Conservation (phyloP, 1,140 invertebrate species). For the Calosoma granatense region DNA sequence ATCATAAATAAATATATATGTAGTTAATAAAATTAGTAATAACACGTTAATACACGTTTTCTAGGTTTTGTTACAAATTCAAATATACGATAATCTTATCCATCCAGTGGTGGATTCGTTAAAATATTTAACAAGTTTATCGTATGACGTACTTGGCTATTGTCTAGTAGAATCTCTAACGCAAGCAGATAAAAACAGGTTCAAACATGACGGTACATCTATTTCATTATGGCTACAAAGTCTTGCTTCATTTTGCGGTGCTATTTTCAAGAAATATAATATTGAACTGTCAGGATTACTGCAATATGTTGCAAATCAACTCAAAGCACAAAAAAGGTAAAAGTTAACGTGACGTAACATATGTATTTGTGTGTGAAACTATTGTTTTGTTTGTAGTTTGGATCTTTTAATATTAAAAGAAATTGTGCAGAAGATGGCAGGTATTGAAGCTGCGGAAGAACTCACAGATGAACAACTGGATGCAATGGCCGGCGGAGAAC, state of each 20-base stretch:
- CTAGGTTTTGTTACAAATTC: constrained; percentile 84
- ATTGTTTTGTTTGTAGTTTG: constrained; percentile 50
- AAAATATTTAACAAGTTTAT: constrained; percentile 91
- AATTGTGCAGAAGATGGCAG: constrained; percentile 98
- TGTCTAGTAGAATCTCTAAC: constrained; percentile 90
- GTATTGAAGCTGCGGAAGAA: constrained; percentile 93
- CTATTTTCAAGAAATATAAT: constrained; percentile 94
- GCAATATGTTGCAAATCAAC: constrained; percentile 94
- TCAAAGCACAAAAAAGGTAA: constrained; percentile 91
- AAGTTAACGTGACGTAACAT: constrained; percentile 10
- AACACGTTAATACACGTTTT: not conserved
- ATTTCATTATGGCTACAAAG: constrained; percentile 92
- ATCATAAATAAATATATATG: not conserved
- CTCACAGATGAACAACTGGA: constrained; percentile 94
- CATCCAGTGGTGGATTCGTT: constrained; percentile 95
- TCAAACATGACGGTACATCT: constrained; percentile 87
- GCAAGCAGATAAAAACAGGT: constrained; percentile 57
- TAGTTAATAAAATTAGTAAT: not conserved
- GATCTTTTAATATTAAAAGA: constrained; percentile 94
- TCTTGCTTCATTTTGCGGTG: constrained; percentile 87
- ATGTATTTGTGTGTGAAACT: not conserved
- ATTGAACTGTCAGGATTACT: constrained; percentile 91
- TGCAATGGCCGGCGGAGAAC: constrained; percentile 92
- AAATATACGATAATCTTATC: constrained; percentile 97
- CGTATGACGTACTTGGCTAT: constrained; percentile 93